Percentiles rank a stretch among this genome's conserved stretches.
Conservation (phyloP, 2,797 vertebrate species). For the Rhadinocentrus ornatus region DNA sequence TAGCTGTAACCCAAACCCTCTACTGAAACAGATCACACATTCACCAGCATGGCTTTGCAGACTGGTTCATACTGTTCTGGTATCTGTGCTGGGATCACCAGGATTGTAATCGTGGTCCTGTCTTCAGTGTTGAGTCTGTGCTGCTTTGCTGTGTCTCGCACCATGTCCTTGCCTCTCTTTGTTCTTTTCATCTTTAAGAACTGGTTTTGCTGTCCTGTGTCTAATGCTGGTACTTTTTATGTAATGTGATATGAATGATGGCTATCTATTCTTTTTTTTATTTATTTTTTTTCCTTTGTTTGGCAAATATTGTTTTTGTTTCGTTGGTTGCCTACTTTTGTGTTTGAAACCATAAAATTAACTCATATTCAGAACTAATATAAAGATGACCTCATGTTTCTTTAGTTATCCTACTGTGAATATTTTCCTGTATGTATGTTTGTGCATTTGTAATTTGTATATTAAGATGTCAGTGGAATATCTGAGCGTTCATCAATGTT, state of each 20-base stretch:
- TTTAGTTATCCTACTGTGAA: constrained; percentile 59
- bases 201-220: constrained; percentile 43
- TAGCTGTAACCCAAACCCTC: constrained; percentile 56
- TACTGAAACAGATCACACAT: constrained; percentile 59
- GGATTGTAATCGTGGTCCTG: constrained; percentile 63
- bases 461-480: constrained; percentile 53
- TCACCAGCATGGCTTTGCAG: constrained; percentile 76
- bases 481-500: constrained; percentile 44
- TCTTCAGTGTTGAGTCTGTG: constrained; percentile 79
- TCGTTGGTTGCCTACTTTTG: constrained; percentile 62
- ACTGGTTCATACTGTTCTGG: constrained; percentile 55
- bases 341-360: constrained; percentile 51
- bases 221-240: constrained; percentile 77
- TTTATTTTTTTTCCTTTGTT: constrained; percentile 58
- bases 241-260: constrained; percentile 71
- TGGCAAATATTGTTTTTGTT: constrained; percentile 61
- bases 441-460: constrained; percentile 60
- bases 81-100: constrained; percentile 73
- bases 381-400: constrained; percentile 61
- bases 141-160: constrained; percentile 77
- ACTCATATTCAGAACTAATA: constrained; percentile 40
- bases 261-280: constrained; percentile 68
- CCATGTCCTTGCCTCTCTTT: constrained; percentile 55
- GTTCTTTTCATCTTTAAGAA: constrained; percentile 75
- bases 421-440: constrained; percentile 38